phyloP scores from a whole-genome alignment of 2,888 invertebrate species.

The Cynaeus angustus region DNA sequence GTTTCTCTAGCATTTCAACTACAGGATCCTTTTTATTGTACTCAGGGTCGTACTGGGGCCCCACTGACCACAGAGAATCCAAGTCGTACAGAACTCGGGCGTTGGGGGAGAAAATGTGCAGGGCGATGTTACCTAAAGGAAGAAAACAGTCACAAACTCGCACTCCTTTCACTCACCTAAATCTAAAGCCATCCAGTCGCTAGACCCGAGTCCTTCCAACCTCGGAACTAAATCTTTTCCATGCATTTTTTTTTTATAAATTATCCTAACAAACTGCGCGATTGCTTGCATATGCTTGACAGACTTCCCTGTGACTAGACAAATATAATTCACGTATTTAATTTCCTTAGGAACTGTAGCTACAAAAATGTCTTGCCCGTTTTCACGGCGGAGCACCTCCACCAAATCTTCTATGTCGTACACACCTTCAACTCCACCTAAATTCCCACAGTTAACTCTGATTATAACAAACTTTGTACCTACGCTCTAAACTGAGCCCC shows the following conservation, averaged over 20 bases:
- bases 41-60: constrained; percentile 85
- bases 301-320: constrained; percentile 85
- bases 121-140: constrained; percentile 87
- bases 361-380: constrained; percentile 87
- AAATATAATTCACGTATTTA: constrained; percentile 89
- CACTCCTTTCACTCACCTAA: constrained; percentile 77
- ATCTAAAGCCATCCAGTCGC: constrained; percentile 93
- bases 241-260: constrained; percentile 82
- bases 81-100: constrained; percentile 86
- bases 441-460: not conserved
- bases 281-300: constrained; percentile 83
- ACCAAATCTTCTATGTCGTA: constrained; percentile 92
- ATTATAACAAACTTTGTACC: not conserved
- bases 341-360: constrained; percentile 82
- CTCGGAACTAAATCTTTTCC: constrained; percentile 79
- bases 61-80: constrained; percentile 93
- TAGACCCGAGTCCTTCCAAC: constrained; percentile 84
- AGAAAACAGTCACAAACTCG: too few species aligned
- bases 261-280: constrained; percentile 83
- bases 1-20: constrained; percentile 79
- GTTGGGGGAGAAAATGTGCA: constrained; percentile 88
- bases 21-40: constrained; percentile 77
- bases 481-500: constrained; percentile 78
- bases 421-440: constrained; percentile 89
- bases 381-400: constrained; percentile 83